phyloP scores from a whole-genome alignment of 2,888 invertebrate species.

The Brachypterus glaber region DNA sequence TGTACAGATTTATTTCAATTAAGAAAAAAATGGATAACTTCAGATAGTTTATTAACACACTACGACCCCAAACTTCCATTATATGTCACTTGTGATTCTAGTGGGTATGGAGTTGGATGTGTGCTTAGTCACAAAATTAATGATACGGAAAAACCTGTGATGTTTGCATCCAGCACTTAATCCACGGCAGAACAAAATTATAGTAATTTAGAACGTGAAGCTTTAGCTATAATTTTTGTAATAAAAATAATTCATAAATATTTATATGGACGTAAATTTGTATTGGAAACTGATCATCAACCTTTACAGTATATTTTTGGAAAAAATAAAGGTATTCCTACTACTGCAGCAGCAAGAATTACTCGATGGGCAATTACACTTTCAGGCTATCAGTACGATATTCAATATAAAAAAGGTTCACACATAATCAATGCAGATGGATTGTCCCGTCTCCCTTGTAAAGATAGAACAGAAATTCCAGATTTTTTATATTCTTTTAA shows the following conservation, averaged over 20 bases:
- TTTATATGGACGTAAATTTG: conserved; percentile 14
- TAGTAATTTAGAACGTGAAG: conserved; percentile 14
- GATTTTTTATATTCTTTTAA: conserved; percentile 8
- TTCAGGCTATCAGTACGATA: conserved; percentile 17
- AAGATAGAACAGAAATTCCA: conserved; percentile 6
- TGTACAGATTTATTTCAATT: conserved; percentile 16
- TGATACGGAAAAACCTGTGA: conserved; percentile 16
- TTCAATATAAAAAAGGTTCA: conserved; percentile 15
- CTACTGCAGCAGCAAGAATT: conserved; percentile 14
- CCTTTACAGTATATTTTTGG: conserved; percentile 20
- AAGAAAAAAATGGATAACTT: conserved; percentile 20
- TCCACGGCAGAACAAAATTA: conserved; percentile 12
- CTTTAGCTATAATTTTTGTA: conserved; percentile 14
- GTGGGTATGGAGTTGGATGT: conserved; percentile 21
- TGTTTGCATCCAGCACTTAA: conserved; percentile 18
- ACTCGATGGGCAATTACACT: conserved; percentile 17
- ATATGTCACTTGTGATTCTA: conserved; percentile 19
- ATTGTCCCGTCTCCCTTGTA: conserved; percentile 10
- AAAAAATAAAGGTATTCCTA: conserved; percentile 18
- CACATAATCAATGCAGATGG: conserved; percentile 15
- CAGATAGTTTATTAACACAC: conserved; percentile 16
- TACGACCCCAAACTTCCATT: conserved; percentile 21
- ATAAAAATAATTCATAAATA: conserved; percentile 17
- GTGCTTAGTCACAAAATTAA: conserved; percentile 21
- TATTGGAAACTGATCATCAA: conserved; percentile 17